Base-by-base conservation (phyloP, 2,797 vertebrate genomes). In the Leptodactylus fallax region DNA sequence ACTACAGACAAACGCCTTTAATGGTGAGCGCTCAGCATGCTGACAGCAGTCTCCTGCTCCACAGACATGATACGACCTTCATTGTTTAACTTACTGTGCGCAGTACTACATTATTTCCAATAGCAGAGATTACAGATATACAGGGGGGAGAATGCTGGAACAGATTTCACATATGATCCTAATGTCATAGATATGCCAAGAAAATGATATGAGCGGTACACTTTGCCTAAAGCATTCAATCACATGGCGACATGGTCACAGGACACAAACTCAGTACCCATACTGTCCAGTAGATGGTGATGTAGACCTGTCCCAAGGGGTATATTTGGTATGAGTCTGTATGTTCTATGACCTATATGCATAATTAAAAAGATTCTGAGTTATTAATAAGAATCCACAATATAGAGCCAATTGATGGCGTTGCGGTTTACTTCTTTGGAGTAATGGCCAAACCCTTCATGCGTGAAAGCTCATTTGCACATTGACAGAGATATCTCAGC, bases 1-100 rank as follows among this genome's bases (percentile, higher is more conserved):
- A 85, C 71, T 85, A 58, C 83, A 85, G 83, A 85, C 83, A 85
- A 85, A 85, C 14, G 71, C 53, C 72, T 77, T 63, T 85, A 85
- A 77, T 76, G 83, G 83, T 49, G 36, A 85, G 71, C 55, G 53
- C 83, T 76, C 83, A 87, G 85, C 77, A 65, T 7, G 79, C 69
- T 36, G 86, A 87, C 80, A 63, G 69, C 53, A 58, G 55, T 51
- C 27, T 77, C 17, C 58, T 87, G n/a, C 78, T 55, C 36, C 61
- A 27, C 63, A 71, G 80, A 65, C 51, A 82, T 76, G 58, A 87
- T 72, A 83, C 65, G 67, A 87, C 79, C 79, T 82, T 74, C 71
- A 74, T 60, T 83, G 61, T 81, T 23, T 58, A 60, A 72, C 86
- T 69, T 81, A 81, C 53, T 51, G 51, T 10, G 69, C 58, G 56